Base-by-base conservation (phyloP, 2,797 vertebrate species). In the Falco berigora region DNA sequence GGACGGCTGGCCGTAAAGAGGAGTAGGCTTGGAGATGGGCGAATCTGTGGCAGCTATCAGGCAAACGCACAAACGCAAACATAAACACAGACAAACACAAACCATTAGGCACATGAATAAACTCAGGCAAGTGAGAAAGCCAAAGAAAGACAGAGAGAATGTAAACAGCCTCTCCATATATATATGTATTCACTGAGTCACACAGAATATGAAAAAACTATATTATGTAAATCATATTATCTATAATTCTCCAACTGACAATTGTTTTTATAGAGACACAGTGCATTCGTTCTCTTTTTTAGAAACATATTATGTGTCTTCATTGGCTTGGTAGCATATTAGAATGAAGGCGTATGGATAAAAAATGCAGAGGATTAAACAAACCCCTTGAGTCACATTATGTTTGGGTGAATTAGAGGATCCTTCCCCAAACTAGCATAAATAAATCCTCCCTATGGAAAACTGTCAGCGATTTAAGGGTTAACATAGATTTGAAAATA, bases 361-460 rank as follows among this genome's bases (percentile, higher is more conserved):
- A 94, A 97, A 97, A 97, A 92, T n/a, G 89, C 96, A 94, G 84
- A 96, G 87, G 97, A 97, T 97, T 93, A 97, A 96, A 86, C 94
- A 96, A 95, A 96, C 96, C 97, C 97, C 96, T 98, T 94, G 91
- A 97, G 97, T 97, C 94, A 95, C 86, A 23, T 97, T 95, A 84
- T 9, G 95, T 97, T 97, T 97, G 97, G 97, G 96, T 95, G 89
- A 94, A 94, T 97, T 96, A 90, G 55, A 94, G 91, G 82, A 94
- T 93, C 90, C 81, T 75, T 91, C 91, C 96, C 94, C 95, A 91
- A 96, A 90, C 81, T 64, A 94, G 93, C 85, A 59, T 90, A 82
- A 96, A 95, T 96, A 93, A 97, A 94, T 83, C 86, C 55, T 75
- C 92, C 94, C 85, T 78, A 73, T 79, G 88, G 96, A 93, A 94